Evolutionary conservation across 2,113 vertebrate genomes (phyloP), one percentile per base, ranked within the genome.

Genomic region (Mixornis gularis): DNA sequence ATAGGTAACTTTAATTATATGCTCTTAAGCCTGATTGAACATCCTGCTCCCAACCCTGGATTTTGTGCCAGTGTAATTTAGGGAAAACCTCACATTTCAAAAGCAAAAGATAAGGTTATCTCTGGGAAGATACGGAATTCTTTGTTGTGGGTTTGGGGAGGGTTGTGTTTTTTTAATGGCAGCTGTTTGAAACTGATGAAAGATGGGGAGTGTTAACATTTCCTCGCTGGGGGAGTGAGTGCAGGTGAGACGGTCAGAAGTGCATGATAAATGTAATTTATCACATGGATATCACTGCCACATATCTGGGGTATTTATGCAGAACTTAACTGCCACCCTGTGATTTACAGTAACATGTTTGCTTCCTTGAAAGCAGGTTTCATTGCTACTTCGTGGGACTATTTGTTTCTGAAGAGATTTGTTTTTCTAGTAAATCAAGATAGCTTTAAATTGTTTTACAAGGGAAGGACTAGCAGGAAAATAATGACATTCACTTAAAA

Each of bases 111-210:
- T 91, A 97, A 95, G 44, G n/a, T 92, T 93, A 94, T 97, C 89
- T 95, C 53, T 36, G 63, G 36, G 60, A 95, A 76, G 81, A 69
- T 58, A 56, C 76, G 87, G 84, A 80, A 83, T 92, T 95, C 87
- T 87, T 95, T 95, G 53, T 80, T 95, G 87, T 87, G 82, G 82
- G 32, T 25, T 92, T 79, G 66, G 13, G 30, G 41, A 27, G 5
- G 2, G 5, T 5, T 73, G 64, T 43, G 24, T 20, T 10, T 79
- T 80, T 55, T 91, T 85, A 79, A 63, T 91, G 84, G 78, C 91
- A 93, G 79, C 81, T 95, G 87, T 89, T 95, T 95, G 81, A 79
- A 94, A 51, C 55, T 69, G 84, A n/a, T 94, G 94, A 91, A 89
- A 85, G 92, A 89, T 95, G 17, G 2, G 74, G 89, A 92, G 91